Evolutionary conservation across 2,797 vertebrate species (phyloP).

Genomic region (Mormyrops attenuatus): DNA sequence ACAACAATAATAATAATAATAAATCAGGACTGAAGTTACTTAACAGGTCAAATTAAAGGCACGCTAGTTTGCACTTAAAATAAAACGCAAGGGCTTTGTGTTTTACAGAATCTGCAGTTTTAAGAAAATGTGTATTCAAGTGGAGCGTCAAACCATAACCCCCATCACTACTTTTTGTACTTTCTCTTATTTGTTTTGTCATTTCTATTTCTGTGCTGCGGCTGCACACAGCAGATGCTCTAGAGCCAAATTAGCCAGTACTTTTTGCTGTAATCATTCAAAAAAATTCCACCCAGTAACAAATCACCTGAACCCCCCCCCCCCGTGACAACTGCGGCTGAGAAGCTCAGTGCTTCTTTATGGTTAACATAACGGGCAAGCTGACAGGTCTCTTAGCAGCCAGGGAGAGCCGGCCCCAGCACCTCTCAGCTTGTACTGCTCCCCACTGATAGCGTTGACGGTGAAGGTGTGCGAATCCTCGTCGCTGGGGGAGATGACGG

Average conservation of each 20-base stretch:
- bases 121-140: neutral
- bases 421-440: constrained; percentile 98
- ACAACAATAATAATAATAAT: neutral
- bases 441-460: constrained; percentile 93
- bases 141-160: neutral
- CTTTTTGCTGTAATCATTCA: neutral
- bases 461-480: constrained; percentile 98
- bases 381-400: neutral
- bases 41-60: neutral
- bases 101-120: neutral
- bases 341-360: neutral
- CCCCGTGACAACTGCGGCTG: neutral
- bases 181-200: neutral
- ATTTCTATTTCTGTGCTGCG: neutral
- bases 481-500: constrained; percentile 96
- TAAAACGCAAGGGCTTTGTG: neutral
- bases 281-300: neutral
- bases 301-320: neutral
- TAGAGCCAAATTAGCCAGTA: neutral
- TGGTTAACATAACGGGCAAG: neutral
- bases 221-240: neutral
- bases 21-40: neutral
- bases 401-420: neutral
- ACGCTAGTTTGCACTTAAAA: neutral
- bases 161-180: neutral